Base-by-base conservation (phyloP, 2,797 vertebrate genomes). In the Gymnothorax reevesii region DNA sequence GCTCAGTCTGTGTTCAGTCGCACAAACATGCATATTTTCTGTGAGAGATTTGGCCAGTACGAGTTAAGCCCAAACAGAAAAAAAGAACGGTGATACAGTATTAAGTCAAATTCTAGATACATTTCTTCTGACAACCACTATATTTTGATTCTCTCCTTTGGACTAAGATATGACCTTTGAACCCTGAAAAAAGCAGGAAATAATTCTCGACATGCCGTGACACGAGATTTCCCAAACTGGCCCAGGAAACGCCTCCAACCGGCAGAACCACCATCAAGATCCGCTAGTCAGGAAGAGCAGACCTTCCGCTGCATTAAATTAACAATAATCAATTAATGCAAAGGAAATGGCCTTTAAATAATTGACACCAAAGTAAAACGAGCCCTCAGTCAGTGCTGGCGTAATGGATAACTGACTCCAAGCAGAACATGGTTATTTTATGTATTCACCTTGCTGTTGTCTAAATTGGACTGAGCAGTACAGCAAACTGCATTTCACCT, bases 261-360 rank as follows among this genome's bases (percentile, higher is more conserved):
- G n/a, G 69, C 49, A 71, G 49, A 69, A 22, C 49, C 8, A 55
- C 13, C 64, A 54, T 57, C 3, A 71, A 57, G 84, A 17, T 15
- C 25, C 49, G 6, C 1, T 2, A 12, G 49, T 84, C 62, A 54
- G 52, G 83, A 7, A 33, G 52, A 49, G n/a, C 73, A 17, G 55
- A 79, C 84, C 84, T 77, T 84, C 83, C 13, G 7, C 54, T 85
- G 64, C 86, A 73, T 82, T 85, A 88, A 87, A 88, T 89, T 55
- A 88, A 85, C 55, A 59, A 49, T 87, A 84, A 87, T 88, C 69
- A 89, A 89, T 90, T 87, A 86, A 88, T 90, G 54, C 89, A 85
- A 52, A 85, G 87, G 86, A 84, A 88, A 85, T 80, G 83, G 87
- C 87, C 84, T 88, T 88, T 90, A 89, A 86, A 88, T 87, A 87